Base-by-base conservation (phyloP, 2,888 invertebrate genomes). In the Drosophila silvestris region DNA sequence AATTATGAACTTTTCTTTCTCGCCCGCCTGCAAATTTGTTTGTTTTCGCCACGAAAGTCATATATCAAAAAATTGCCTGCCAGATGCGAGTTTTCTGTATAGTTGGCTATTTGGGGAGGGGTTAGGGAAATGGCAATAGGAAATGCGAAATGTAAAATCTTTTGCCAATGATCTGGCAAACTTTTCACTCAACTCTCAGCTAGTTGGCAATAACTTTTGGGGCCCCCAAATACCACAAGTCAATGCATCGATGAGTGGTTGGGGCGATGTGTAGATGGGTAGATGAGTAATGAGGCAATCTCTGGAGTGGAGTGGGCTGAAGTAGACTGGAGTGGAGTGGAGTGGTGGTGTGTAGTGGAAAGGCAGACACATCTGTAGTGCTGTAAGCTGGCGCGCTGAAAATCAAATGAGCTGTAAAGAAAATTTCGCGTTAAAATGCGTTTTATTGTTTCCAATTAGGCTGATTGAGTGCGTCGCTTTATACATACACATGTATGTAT, bases 1-100 rank as follows among this genome's bases (percentile, higher is more conserved):
- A 89, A 85, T 85, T 85, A 85, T 85, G 85, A 85, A 87, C 82
- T 89, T 85, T 85, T 85, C 87, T 89, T 87, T 87, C 89, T 89
- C 89, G 79, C 67, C 75, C 90, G 89, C 71, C 75, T 89, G 85
- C 59, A 84, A 89, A 89, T 73, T 74, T 83, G 80, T 79, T 78
- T 83, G 84, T 86, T 85, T 83, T 84, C 65, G 60, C 70, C 78
- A 77, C 70, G 59, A 77, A 81, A 81, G 89, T 82, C 85, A 71
- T 81, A 81, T 83, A 81, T 83, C 81, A 82, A 79, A 79, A 79
- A 64, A 80, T 71, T 76, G 67, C 65, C 60, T 32, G 79, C 72
- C 79, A 81, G 79, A 67, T 79, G 79, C 65, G 56, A 64, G 37
- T n/a, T 32, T 39, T 68, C 3, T 35, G 33, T 41, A 33, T 30